Evolutionary conservation across 92 coral and sea anemone species (phyloP).

Genomic region (Umimayanthus chanpuru): DNA sequence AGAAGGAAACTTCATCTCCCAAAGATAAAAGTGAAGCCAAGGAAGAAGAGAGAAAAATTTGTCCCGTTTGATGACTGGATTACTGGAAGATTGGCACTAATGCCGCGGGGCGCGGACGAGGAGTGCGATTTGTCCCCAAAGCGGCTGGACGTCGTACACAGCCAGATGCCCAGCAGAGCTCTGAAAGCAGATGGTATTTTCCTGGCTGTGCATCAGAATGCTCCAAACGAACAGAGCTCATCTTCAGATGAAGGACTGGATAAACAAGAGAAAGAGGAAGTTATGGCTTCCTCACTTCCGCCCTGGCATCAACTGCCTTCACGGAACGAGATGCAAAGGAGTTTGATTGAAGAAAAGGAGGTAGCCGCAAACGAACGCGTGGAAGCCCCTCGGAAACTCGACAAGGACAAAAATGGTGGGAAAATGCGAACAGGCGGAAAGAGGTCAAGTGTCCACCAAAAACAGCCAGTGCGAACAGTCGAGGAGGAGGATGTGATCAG

Average conservation of each 20-base stretch:
- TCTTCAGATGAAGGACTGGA: not conserved
- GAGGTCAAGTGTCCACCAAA: not conserved
- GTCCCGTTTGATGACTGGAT: not conserved
- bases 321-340: slow-evolving; percentile 11
- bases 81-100: not conserved
- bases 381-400: not conserved
- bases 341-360: not conserved
- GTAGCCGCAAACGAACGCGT: not conserved
- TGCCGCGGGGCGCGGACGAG: not conserved
- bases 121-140: not conserved
- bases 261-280: not conserved
- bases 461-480: not conserved
- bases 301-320: slow-evolving; percentile 10
- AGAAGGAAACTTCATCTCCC: not conserved
- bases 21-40: not conserved
- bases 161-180: slow-evolving; percentile 20
- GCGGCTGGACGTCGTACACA: slow-evolving; percentile 23
- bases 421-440: not conserved
- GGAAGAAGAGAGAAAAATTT: not conserved
- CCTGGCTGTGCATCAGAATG: not conserved
- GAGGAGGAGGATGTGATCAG: slow-evolving; percentile 9
- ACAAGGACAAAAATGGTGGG: not conserved
- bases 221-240: not conserved
- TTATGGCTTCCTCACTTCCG: not conserved
- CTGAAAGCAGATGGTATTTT: not conserved